A percentile compares a stretch with the other conserved stretches of the same genome.
Conservation (phyloP, 2,797 vertebrate genomes). For the Bradypus variegatus region DNA sequence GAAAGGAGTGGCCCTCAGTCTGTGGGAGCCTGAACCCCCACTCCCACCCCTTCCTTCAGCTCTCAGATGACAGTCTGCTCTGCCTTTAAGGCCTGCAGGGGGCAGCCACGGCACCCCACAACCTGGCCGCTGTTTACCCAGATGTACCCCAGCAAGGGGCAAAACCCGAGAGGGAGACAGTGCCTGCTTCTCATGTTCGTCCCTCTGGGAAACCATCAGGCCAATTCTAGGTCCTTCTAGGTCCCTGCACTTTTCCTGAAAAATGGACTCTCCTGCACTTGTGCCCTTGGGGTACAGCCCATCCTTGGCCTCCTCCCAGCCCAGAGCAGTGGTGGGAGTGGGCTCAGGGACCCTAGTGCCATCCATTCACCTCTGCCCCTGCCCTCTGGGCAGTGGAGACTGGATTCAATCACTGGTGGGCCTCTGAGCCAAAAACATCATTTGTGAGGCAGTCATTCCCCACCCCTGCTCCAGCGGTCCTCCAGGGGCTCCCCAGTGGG, state of each 20-base stretch:
- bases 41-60: not conserved
- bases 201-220: not conserved
- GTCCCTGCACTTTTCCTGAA: not conserved
- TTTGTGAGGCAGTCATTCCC: not conserved
- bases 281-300: not conserved
- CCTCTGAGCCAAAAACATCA: not conserved
- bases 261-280: not conserved
- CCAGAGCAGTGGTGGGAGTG: not conserved
- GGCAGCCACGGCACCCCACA: no score
- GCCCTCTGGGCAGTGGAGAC: not conserved
- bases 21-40: not conserved
- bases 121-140: not conserved
- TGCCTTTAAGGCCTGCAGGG: no score
- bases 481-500: not conserved
- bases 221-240: not conserved
- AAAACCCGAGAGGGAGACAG: no score
- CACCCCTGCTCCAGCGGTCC: not conserved
- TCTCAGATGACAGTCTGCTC: no score
- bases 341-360: not conserved
- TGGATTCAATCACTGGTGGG: not conserved
- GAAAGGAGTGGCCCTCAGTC: not conserved
- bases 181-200: accelerated
- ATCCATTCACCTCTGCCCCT: not conserved
- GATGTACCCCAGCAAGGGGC: accelerated
- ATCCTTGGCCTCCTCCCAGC: accelerated